These are phyloP conservation scores for Chaitophorus viminalis DNA, from an alignment of 2,888 invertebrate genomes.

Conservation along the genomic window DNA sequence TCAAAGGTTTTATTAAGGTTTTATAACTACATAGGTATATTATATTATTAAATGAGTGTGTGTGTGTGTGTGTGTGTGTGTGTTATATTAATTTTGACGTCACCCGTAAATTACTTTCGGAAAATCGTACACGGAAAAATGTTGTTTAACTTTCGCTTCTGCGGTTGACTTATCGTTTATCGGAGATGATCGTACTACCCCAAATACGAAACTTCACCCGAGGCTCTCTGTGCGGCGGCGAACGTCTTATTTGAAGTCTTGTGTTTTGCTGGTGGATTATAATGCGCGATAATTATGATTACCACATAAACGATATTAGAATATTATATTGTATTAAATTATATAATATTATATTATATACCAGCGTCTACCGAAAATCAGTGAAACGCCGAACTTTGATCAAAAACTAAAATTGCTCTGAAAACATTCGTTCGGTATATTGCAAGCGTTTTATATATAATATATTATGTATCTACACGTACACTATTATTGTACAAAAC, in stretches of 20 bases:
- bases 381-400: background rate
- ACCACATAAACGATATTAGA: background rate
- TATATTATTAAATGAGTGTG: too few relatives aligned
- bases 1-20: too few relatives aligned
- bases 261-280: background rate
- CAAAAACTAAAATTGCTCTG: background rate
- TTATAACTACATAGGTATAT: too few relatives aligned
- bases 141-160: background rate
- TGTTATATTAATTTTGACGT: background rate
- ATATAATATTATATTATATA: background rate
- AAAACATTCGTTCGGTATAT: background rate
- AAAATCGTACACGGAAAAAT: background rate
- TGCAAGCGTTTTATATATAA: too few relatives aligned
- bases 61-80: background rate
- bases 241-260: background rate
- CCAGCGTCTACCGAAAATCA: background rate
- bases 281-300: background rate
- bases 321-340: too few relatives aligned
- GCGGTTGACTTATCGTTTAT: background rate
- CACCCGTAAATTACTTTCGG: background rate
- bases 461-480: too few relatives aligned
- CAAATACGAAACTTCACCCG: background rate
- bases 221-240: background rate
- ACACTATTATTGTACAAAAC: too few relatives aligned
- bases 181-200: background rate